A percentile compares a stretch with the other conserved stretches of the same genome.
Conservation (phyloP, 2,113 vertebrate species). For the Setophaga petechia region DNA sequence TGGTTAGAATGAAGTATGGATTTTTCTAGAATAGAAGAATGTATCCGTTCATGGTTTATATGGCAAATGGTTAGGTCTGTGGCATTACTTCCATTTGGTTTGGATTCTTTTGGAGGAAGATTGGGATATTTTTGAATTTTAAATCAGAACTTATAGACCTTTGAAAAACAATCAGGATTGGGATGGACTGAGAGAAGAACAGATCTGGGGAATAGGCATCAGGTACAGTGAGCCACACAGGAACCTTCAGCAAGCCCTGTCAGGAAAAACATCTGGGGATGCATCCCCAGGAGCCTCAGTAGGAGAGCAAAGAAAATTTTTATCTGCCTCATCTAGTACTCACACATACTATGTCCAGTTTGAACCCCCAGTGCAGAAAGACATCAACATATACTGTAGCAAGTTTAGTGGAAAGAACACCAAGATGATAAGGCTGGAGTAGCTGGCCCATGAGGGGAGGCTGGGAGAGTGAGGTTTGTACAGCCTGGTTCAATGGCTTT, state of each 20-base stretch:
- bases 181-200: neutral
- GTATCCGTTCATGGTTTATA: neutral
- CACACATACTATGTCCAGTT: neutral
- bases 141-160: neutral
- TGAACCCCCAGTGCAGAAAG: neutral
- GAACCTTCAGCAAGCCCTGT: neutral
- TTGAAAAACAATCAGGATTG: neutral
- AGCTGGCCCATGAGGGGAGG: neutral
- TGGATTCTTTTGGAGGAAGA: neutral
- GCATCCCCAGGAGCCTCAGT: neutral
- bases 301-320: neutral
- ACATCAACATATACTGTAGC: accelerated
- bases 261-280: neutral
- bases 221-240: accelerated
- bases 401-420: neutral
- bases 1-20: neutral
- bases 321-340: neutral
- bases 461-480: neutral
- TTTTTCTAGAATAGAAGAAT: neutral
- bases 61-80: neutral
- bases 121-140: neutral
- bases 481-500: neutral
- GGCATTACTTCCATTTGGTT: neutral
- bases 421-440: neutral
- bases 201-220: neutral